phyloP scores from a whole-genome alignment of 2,797 vertebrate genomes.

The Malacoctenus gilli region DNA sequence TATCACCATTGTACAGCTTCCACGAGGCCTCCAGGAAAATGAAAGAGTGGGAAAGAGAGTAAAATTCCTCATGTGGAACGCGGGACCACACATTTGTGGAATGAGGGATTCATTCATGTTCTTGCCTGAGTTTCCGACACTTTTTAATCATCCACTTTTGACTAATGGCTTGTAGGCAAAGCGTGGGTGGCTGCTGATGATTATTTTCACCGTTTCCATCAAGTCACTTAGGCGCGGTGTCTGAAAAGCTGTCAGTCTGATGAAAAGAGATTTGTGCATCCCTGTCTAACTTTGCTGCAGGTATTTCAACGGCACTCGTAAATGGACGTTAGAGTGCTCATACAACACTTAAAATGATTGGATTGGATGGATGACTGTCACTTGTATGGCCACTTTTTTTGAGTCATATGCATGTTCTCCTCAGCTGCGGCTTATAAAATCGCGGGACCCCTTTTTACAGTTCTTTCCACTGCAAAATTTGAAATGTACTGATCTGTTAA shows the following conservation, averaged over 20 bases:
- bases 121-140: constrained; percentile 39
- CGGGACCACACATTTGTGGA: constrained; percentile 40
- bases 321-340: constrained; percentile 26
- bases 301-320: constrained; percentile 48
- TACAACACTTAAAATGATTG: constrained; percentile 48
- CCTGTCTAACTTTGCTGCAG: constrained; percentile 59
- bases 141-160: constrained; percentile 65
- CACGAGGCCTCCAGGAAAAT: constrained; percentile 30
- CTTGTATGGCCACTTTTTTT: constrained; percentile 27
- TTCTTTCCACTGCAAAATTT: constrained; percentile 67
- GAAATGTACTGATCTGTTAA: constrained; percentile 70
- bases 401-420: constrained; percentile 41
- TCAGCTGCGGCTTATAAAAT: constrained; percentile 67
- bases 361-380: constrained; percentile 51
- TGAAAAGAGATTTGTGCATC: constrained; percentile 50
- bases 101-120: constrained; percentile 45
- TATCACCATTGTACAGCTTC: constrained; percentile 19
- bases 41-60: neutral
- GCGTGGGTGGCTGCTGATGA: constrained; percentile 48
- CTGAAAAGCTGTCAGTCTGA: constrained; percentile 70
- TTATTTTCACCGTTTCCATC: constrained; percentile 74
- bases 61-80: constrained; percentile 22
- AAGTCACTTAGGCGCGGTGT: constrained; percentile 64
- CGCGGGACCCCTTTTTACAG: constrained; percentile 57
- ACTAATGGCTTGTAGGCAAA: constrained; percentile 63